phyloP scores from a whole-genome alignment of 2,797 vertebrate species.

The Crocidura indochinensis region DNA sequence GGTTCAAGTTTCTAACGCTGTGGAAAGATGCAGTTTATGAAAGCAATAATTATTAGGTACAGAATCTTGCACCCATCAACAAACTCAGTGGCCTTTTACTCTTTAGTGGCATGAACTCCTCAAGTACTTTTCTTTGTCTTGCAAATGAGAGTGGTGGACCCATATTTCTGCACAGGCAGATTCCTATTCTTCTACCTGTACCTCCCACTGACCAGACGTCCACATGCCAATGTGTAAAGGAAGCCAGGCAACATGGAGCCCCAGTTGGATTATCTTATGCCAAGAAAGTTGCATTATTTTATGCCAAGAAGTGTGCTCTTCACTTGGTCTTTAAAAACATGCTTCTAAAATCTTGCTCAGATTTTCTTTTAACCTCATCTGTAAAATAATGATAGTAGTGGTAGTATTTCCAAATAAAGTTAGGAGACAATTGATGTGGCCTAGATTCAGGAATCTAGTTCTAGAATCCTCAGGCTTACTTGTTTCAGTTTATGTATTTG shows the following conservation, averaged over 20 bases:
- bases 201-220: not conserved
- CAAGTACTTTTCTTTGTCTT: conserved; percentile 3
- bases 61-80: conserved; percentile 9
- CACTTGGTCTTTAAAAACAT: not conserved
- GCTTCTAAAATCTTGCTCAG: not conserved
- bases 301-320: not conserved
- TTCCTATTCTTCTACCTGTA: too few species aligned
- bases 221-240: accelerated
- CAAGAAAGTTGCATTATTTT: not conserved
- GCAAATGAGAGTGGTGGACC: not conserved
- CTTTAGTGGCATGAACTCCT: not conserved
- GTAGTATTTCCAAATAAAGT: not conserved
- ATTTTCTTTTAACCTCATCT: not conserved
- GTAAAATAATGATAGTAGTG: not conserved
- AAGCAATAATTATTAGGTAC: conserved; percentile 47
- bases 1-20: conserved; percentile 22
- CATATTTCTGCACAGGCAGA: too few species aligned
- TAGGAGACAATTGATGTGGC: not conserved
- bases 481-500: not conserved
- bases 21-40: conserved; percentile 51
- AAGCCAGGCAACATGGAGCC: too few species aligned
- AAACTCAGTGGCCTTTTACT: not conserved
- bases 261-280: not conserved
- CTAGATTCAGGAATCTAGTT: not conserved
- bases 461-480: not conserved